These are phyloP conservation scores for Bruchidius siliquastri DNA, from an alignment of 2,888 invertebrate genomes.

Conservation along the genomic window DNA sequence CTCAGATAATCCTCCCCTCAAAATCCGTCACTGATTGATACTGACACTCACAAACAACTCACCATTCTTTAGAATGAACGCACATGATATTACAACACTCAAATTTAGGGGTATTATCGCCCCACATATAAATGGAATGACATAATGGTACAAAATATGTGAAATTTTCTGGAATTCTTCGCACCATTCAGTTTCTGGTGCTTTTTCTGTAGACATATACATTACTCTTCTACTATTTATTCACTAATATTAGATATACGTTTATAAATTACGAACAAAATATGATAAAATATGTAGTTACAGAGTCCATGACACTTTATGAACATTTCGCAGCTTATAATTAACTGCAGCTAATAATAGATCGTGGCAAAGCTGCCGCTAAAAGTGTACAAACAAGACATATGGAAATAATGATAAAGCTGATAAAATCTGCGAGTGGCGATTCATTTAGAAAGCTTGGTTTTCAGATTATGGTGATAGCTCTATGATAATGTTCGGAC, in stretches of 20 bases:
- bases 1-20: too few relatives aligned
- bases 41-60: constrained; percentile 17
- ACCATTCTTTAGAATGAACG: constrained; percentile 60
- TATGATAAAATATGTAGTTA: background rate
- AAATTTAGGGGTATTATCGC: constrained; percentile 57
- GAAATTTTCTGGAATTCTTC: constrained; percentile 28
- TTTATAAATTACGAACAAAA: too few relatives aligned
- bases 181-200: background rate
- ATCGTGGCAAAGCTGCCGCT: background rate
- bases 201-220: background rate
- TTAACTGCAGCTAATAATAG: background rate
- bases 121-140: constrained; percentile 54
- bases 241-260: too few relatives aligned
- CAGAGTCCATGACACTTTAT: background rate
- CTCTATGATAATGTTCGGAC: background rate
- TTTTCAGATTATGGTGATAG: background rate
- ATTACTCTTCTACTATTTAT: background rate
- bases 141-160: constrained; percentile 47
- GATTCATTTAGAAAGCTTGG: background rate
- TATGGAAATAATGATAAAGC: background rate
- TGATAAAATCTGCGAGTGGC: background rate
- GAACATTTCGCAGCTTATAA: background rate
- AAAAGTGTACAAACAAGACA: background rate
- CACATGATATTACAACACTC: constrained; percentile 62
- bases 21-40: too few relatives aligned